Evolutionary conservation across 1,140 invertebrate genomes (phyloP), one percentile per base, ranked within the genome.

Genomic region (Cheumatopsyche charites): DNA sequence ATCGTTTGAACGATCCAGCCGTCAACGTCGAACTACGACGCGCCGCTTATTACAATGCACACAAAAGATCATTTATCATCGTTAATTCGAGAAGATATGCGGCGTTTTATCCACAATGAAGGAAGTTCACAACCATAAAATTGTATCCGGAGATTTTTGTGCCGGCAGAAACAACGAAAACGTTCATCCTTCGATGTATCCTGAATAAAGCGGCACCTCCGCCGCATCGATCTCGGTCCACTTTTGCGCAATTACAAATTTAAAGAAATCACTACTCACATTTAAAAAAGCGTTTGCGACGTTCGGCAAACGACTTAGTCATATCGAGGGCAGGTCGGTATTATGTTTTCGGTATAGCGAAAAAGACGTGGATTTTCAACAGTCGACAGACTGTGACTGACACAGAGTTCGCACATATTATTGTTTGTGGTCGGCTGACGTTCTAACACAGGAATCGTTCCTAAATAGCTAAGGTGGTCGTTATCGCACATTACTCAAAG

Each of bases 131-230:
- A 25, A 62, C 15, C 58, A 36, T 62, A 29, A 62, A 62, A 62
- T 62, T 26, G 23, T 36, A 29, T 62, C 62, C 62, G 62, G 62
- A 42, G 47, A 52, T 42, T 65, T 65, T 65, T 43, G 62, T 65
- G 62, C 43, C 62, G 15, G 62, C 43, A 42, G n/a, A n/a, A 65
- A 43, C 62, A 65, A 62, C n/a, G 17, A 43, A 62, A 19, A 65
- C 62, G 29, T 15, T 43, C 62, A 13, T 65, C 62, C 62, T 65
- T 43, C 62, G 11, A 41, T 36, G 23, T 36, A 36, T 65, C 3
- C 15, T 41, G 21, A 65, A n/a, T n/a, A n/a, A n/a, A n/a, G 29
- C 62, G 62, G 62, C 26, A 43, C 29, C 23, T 21, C 19, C 47
- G 47, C 17, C 13, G 55, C 23, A 25, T 61, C 23, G 55, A 49